Conservation (phyloP, 2,888 invertebrate genomes). For the Odiellus spinosus region DNA sequence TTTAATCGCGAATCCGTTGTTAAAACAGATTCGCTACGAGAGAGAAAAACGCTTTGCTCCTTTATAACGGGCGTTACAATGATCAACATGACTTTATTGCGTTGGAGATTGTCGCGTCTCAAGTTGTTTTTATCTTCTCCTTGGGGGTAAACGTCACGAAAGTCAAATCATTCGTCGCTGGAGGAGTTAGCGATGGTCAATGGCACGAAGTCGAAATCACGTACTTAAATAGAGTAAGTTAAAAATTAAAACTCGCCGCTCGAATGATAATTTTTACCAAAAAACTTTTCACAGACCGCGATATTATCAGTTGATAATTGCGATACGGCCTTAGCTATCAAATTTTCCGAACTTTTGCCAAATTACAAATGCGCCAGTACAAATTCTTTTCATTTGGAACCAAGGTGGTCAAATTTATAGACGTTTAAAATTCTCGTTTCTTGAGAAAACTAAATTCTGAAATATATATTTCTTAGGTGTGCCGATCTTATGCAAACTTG, state of each 20-base stretch:
- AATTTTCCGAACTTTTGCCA: conserved; percentile 47
- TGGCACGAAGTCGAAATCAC: conserved; percentile 76
- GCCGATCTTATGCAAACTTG: conserved; percentile 35
- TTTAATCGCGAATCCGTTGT: conserved; percentile 4
- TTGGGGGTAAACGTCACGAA: conserved; percentile 56
- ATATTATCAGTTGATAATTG: conserved; percentile 71
- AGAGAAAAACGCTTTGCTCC: conserved; percentile 58
- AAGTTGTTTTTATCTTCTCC: conserved; percentile 69
- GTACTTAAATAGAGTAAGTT: conserved; percentile 59
- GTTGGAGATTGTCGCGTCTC: conserved; percentile 55
- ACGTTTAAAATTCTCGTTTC: conserved; percentile 1
- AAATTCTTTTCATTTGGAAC: conserved; percentile 52
- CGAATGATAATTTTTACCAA: too few species aligned
- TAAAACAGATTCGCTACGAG: conserved; percentile 70
- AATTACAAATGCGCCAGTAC: conserved; percentile 69
- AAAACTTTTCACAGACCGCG: conserved; percentile 55
- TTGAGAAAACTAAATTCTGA: not conserved
- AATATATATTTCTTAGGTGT: conserved; percentile 28
- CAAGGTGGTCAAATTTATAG: conserved; percentile 33
- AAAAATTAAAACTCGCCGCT: not conserved
- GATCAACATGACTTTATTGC: conserved; percentile 87
- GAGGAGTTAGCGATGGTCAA: conserved; percentile 63
- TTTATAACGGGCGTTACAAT: conserved; percentile 93
- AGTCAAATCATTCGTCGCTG: conserved; percentile 38
- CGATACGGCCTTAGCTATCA: conserved; percentile 64